Evolutionary conservation across 2,888 invertebrate species (phyloP).

Genomic region (Spisula solida): DNA sequence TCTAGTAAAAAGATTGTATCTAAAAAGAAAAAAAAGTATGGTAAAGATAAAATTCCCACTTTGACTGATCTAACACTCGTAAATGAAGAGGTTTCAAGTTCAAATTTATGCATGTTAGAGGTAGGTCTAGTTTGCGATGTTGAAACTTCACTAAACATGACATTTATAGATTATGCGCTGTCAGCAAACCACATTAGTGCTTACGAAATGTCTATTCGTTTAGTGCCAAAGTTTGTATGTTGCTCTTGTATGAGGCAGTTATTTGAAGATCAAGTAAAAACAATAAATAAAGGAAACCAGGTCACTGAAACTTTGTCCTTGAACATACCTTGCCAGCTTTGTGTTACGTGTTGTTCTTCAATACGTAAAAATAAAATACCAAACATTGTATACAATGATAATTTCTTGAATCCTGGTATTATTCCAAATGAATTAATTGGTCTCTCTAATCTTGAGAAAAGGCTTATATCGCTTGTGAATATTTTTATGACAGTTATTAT

Average conservation of each 20-base stretch:
- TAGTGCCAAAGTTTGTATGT: conserved; percentile 45
- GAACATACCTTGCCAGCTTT: conserved; percentile 20
- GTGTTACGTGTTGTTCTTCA: conserved; percentile 17
- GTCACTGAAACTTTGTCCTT: neutral
- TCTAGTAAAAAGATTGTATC: neutral
- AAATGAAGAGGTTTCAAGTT: neutral
- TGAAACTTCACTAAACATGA: conserved; percentile 4
- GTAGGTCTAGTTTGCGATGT: conserved; percentile 21
- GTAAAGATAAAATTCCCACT: no score
- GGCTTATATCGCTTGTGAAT: conserved; percentile 42
- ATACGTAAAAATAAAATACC: conserved; percentile 29
- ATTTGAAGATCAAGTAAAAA: conserved; percentile 41
- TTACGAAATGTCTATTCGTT: conserved; percentile 37
- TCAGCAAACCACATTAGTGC: neutral
- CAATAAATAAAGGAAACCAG: neutral
- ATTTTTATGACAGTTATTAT: conserved; percentile 51
- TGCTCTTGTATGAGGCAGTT: conserved; percentile 44
- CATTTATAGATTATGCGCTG: conserved; percentile 30
- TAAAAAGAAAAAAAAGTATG: neutral
- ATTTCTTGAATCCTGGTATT: conserved; percentile 33
- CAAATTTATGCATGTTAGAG: conserved; percentile 30
- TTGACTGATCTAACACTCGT: neutral
- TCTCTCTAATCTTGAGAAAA: conserved; percentile 44
- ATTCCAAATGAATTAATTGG: conserved; percentile 32
- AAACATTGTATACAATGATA: conserved; percentile 28